Base-by-base conservation (phyloP, 2,888 invertebrate genomes). In the Agrilus mali region DNA sequence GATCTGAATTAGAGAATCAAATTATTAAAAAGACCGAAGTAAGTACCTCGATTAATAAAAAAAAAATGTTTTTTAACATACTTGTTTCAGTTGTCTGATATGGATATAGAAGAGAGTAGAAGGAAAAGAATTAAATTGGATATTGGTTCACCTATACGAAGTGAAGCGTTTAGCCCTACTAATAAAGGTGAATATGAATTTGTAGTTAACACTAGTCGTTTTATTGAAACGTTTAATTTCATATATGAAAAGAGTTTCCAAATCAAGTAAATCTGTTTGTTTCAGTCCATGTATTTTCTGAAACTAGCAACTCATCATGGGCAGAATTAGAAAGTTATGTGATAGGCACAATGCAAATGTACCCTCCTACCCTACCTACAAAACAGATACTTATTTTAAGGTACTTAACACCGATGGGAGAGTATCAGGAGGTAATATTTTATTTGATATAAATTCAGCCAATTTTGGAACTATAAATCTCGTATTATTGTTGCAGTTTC, bases 351-450 rank as follows among this genome's bases (percentile, higher is more conserved):
- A 86, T 93, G 52, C 86, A 89, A 59, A 82, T 96, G 53, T 82
- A 86, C 64, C 97, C 97, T 7, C 81, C 92, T 2, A 89, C 87
- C 0, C 71, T 82, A 41, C 86, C 86, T 1, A 93, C 94, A 27
- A 82, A 86, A 61, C 95, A 96, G 65, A 84, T 96, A 71, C 74
- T 96, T 2, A 93, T 96, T 56, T 68, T 97, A 22, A 77, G 92
- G 53, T 98, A 95, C 63, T 73, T 98, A n/a, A 87, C 92, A 4
- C 90, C 96, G 0, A 86, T 96, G 79, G 97, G 95, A 12, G 97
- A 96, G 62, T 97, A 96, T 63, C 97, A 97, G 65, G 96, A 95
- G 72, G 81, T 81, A 44, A 17, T 32, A 46, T 20, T 31, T 35
- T 42, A 5, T n/a, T 35, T 35, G 13, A 3, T 33, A 35, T 16